phyloP scores from a whole-genome alignment of 92 coral and sea anemone species.

The Montipora capitata region DNA sequence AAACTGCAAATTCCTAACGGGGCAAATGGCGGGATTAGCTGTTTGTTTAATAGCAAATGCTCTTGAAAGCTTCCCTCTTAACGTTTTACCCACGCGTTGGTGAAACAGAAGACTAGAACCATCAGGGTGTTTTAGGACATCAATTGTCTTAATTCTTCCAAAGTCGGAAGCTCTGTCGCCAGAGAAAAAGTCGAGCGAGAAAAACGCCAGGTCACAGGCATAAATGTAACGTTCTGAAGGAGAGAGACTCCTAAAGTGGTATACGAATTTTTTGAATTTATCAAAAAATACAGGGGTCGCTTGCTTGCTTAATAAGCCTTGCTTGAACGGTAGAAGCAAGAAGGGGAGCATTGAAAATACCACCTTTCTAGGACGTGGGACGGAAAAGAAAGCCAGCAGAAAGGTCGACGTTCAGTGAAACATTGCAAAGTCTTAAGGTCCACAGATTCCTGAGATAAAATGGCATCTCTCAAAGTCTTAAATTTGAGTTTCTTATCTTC shows the following conservation, averaged over 20 bases:
- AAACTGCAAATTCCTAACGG: constrained; percentile 40
- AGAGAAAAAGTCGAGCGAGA: constrained; percentile 42
- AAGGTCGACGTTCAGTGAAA: constrained; percentile 75
- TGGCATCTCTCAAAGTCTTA: constrained; percentile 75
- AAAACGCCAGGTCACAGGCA: constrained; percentile 55
- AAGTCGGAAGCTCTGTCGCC: constrained; percentile 69
- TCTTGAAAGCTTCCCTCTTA: too few relatives aligned
- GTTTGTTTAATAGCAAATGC: too few relatives aligned
- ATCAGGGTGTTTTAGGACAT: too few relatives aligned
- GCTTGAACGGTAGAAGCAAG: constrained; percentile 38
- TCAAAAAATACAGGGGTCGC: constrained; percentile 67
- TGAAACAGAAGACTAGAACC: too few relatives aligned
- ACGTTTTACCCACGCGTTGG: too few relatives aligned
- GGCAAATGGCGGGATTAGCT: too few relatives aligned
- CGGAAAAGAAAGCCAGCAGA: constrained; percentile 67
- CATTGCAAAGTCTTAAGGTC: constrained; percentile 49
- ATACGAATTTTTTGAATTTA: constrained; percentile 28
- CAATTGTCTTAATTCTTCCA: constrained; percentile 65
- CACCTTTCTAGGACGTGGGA: constrained; percentile 46
- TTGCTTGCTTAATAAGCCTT: constrained; percentile 45
- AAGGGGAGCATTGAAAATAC: constrained; percentile 51
- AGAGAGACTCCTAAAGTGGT: constrained; percentile 46
- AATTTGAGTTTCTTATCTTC: constrained; percentile 76
- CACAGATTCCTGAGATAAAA: constrained; percentile 37
- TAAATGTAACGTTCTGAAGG: constrained; percentile 21